Evolutionary conservation across 2,113 vertebrate genomes (phyloP).

Genomic region (Dolichotis patagonum): DNA sequence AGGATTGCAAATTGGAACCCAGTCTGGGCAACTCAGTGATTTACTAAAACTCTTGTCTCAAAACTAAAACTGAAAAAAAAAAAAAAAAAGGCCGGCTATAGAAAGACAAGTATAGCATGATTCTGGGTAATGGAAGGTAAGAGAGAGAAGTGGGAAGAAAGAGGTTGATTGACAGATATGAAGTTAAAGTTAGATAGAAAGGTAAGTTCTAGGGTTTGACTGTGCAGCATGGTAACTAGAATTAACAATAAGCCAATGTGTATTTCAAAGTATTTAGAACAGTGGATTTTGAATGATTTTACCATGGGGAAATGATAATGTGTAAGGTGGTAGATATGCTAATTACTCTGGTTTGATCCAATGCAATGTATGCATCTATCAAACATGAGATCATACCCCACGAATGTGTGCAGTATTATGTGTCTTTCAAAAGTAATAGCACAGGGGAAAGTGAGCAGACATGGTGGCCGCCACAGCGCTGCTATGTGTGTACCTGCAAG

Average conservation of each 20-base stretch:
- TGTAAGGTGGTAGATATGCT: not conserved
- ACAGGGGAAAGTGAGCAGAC: not conserved
- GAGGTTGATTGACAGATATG: not conserved
- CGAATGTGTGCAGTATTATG: not conserved
- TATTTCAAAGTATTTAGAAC: not conserved
- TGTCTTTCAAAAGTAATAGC: not conserved
- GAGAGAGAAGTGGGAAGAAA: no score
- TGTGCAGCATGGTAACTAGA: not conserved
- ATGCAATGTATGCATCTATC: not conserved
- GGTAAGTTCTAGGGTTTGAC: no score
- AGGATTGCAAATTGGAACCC: not conserved
- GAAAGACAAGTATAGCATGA: not conserved
- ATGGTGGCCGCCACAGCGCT: rapidly evolving
- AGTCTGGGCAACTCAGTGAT: not conserved
- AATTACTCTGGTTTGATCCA: not conserved
- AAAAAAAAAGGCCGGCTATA: not conserved
- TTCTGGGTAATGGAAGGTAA: not conserved
- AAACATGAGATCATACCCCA: not conserved
- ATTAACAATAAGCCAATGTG: not conserved
- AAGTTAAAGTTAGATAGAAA: not conserved
- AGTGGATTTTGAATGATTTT: not conserved
- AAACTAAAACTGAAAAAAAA: not conserved
- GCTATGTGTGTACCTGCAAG: not conserved
- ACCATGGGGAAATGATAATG: not conserved
- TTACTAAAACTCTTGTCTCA: not conserved